These are phyloP conservation scores for Diplodus puntazzo DNA, from an alignment of 2,797 vertebrate genomes.

Conservation along the genomic window DNA sequence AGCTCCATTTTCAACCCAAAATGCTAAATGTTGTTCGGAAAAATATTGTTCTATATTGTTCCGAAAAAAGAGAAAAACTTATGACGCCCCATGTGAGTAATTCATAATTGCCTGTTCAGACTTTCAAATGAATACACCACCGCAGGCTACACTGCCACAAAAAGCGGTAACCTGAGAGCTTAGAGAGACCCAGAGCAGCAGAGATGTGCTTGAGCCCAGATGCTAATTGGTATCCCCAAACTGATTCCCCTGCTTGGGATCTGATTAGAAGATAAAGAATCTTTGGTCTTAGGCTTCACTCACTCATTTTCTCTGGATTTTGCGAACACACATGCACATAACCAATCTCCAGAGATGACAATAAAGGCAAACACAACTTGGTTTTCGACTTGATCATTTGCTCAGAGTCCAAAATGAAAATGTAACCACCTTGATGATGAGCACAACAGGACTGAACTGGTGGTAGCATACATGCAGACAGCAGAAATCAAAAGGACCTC, in stretches of 20 bases:
- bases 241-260: slow-evolving; percentile 45
- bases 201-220: slow-evolving; percentile 64
- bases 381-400: slow-evolving; percentile 55
- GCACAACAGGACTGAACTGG: neutral
- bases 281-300: slow-evolving; percentile 47
- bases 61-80: neutral
- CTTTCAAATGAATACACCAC: slow-evolving; percentile 66
- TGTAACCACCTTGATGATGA: slow-evolving; percentile 7
- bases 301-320: slow-evolving; percentile 10
- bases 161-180: slow-evolving; percentile 55
- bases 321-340: neutral
- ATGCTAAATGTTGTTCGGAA: neutral
- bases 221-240: slow-evolving; percentile 76
- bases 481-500: neutral
- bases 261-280: slow-evolving; percentile 63
- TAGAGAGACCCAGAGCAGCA: slow-evolving; percentile 58
- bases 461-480: neutral
- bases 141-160: slow-evolving; percentile 55
- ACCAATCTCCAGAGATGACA: slow-evolving; percentile 24
- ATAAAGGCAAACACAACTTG: slow-evolving; percentile 37
- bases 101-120: slow-evolving; percentile 73
- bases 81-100: slow-evolving; percentile 51
- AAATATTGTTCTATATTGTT: slow-evolving; percentile 18
- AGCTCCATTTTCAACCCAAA: slow-evolving; percentile 37
- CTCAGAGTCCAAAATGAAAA: slow-evolving; percentile 60